Conservation (phyloP, 2,888 invertebrate species). For the Dromius quadrimaculatus region DNA sequence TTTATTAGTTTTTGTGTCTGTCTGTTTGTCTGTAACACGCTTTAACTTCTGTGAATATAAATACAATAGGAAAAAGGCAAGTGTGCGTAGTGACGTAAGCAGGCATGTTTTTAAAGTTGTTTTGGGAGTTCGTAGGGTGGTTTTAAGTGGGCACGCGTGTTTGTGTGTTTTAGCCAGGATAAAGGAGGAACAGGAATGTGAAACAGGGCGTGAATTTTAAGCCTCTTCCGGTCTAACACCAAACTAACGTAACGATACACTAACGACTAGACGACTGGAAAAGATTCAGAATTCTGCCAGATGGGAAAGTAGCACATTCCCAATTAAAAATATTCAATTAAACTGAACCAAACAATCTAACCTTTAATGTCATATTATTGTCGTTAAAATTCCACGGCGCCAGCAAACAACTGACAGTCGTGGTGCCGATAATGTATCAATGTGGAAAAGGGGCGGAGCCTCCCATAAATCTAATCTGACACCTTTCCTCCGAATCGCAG, state of each 20-base stretch:
- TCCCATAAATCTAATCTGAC: constrained; percentile 63
- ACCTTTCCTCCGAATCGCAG: constrained; percentile 56
- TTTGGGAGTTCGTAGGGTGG: not conserved
- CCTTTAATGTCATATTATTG: constrained; percentile 51
- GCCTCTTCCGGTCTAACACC: constrained; percentile 40
- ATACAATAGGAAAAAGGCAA: too few relatives aligned
- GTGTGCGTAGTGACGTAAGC: too few relatives aligned
- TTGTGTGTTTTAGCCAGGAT: constrained; percentile 44
- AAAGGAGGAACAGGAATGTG: constrained; percentile 27
- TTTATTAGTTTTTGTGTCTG: too few relatives aligned
- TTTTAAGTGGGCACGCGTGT: constrained; percentile 32
- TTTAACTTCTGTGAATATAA: too few relatives aligned
- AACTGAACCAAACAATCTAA: too few relatives aligned
- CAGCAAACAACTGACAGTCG: constrained; percentile 52
- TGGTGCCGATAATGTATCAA: constrained; percentile 62
- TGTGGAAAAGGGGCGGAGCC: constrained; percentile 61
- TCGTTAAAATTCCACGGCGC: constrained; percentile 63
- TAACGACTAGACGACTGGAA: not conserved
- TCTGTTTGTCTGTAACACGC: too few relatives aligned
- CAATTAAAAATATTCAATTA: too few relatives aligned
- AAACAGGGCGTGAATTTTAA: constrained; percentile 32
- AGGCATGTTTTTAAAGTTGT: too few relatives aligned
- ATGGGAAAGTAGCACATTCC: too few relatives aligned
- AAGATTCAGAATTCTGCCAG: too few relatives aligned
- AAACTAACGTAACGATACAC: not conserved